A percentile compares a stretch with the other conserved stretches of the same genome.
phyloP scores from a whole-genome alignment of 1,140 invertebrate species.

The Drosophila sp. region DNA sequence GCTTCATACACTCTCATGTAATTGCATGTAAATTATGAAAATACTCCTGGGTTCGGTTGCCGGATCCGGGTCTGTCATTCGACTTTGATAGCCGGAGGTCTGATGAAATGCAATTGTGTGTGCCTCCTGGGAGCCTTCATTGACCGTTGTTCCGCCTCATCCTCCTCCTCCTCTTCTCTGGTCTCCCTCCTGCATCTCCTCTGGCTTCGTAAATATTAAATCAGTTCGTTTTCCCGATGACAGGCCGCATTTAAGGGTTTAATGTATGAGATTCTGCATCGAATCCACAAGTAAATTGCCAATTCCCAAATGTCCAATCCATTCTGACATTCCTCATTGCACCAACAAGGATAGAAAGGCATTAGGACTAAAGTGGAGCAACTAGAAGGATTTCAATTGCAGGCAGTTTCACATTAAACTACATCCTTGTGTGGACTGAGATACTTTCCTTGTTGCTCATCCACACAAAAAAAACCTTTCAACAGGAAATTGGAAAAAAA shows the following conservation, averaged over 20 bases:
- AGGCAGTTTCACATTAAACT: background rate
- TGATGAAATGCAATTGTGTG: slow-evolving; percentile 33
- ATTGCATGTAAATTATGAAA: slow-evolving; percentile 68
- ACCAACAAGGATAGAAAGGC: background rate
- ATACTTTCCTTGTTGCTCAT: background rate
- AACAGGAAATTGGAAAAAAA: slow-evolving; percentile 5
- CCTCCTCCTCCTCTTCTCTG: background rate
- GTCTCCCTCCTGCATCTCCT: background rate
- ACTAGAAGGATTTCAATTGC: background rate
- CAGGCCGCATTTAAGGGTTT: slow-evolving; percentile 43
- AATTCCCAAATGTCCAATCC: slow-evolving; percentile 18
- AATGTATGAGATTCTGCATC: slow-evolving; percentile 20
- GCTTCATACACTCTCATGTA: slow-evolving; percentile 19
- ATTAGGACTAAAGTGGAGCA: background rate
- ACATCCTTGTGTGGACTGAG: background rate
- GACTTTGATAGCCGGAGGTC: slow-evolving; percentile 27
- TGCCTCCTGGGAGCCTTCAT: background rate
- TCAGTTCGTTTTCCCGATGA: slow-evolving; percentile 46
- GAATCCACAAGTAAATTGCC: background rate
- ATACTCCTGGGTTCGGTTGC: slow-evolving; percentile 22
- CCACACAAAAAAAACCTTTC: background rate
- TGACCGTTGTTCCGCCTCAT: no score
- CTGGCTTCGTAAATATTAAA: slow-evolving; percentile 62
- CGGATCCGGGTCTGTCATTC: slow-evolving; percentile 30
- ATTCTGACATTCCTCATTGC: slow-evolving; percentile 16